Evolutionary conservation across 2,888 invertebrate species (phyloP), one percentile per base, ranked within the genome.

Genomic region (Perithous albicinctus): DNA sequence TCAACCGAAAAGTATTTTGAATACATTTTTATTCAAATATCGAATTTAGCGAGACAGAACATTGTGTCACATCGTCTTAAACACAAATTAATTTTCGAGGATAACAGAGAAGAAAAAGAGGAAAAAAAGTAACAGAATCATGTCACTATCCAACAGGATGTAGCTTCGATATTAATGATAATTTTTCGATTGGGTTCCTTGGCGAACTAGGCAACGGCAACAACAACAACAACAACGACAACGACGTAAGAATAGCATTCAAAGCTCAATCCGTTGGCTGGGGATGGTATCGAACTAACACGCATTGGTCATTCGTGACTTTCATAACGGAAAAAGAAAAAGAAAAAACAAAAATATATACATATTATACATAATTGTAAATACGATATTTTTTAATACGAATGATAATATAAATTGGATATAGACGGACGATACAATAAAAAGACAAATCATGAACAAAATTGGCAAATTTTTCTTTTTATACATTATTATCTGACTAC

Each of bases 371-470:
- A 64, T 70, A 56, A 74, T 56, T 81, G 81, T 81, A 78, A 32
- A 78, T 78, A 81, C 46, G 43, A 78, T 75, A 56, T 78, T 81
- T 74, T 69, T 69, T 64, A 63, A 54, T 46, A 69, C 41, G 70
- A 70, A 74, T 69, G 35, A 73, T 66, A 46, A 64, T 61, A 48
- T 48, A 67, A n/a, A 82, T 78, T 66, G 56, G 59, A 75, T 78
- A 48, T 61, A 59, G 66, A 38, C 29, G 23, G 69, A 59, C 43
- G 69, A 75, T 59, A 80, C 20, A 70, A 74, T 70, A 66, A 78
- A n/a, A 69, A 73, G 51, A 48, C 46, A 66, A 78, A 48, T 54
- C 12, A 67, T 43, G 20, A 75, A 70, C 63, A 32, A 61, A 26
- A 46, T 64, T 51, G 64, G 35, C 38, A 66, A 70, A 64, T 72